Base-by-base conservation (phyloP, 2,888 invertebrate genomes). In the Micropterix aruncella region DNA sequence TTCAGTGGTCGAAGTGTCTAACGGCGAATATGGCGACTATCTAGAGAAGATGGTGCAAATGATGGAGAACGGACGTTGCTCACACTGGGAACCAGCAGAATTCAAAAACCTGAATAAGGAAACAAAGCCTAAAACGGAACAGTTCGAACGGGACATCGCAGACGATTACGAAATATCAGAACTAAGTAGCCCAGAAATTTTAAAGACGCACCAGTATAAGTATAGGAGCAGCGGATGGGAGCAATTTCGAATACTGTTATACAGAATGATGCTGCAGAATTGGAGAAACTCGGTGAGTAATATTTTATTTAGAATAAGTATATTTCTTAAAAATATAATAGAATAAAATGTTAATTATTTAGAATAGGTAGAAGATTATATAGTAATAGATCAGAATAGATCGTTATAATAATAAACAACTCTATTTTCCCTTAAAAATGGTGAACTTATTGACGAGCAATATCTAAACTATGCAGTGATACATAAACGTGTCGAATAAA, bases 1-100 rank as follows among this genome's bases (percentile, higher is more conserved):
- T 66, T 2, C 57, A 86, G 87, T 87, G 45, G 81, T 89, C 50
- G 89, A 89, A 68, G 80, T 87, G 3, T 81, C 85, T 2, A 79
- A 82, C 46, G 82, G 81, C 0, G 89, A 89, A 62, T 89, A 89
- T 55, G 89, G 89, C 0, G 70, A 75, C 12, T 77, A 75, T 52
- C 70, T 77, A 2, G 80, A 84, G 16, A 68, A 64, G 53, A 81
- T 89, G 81, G 76, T 83, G 1, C 58, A 73, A 3, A 73, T 74
- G 1, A 72, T 83, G 0, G 80, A 82, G 42, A 81, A 84, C 56
- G 83, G 83, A 1, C 68, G 71, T 49, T 66, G 69, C 48, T 63
- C 66, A 19, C 59, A 64, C 9, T 81, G 80, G 79, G 49, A 54
- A 5, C 60, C 62, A 2, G 39, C 44, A 2, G 27, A 17, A 16